These are phyloP conservation scores for Toxotes chatareus DNA, from an alignment of 2,113 vertebrate genomes.

Conservation along the genomic window DNA sequence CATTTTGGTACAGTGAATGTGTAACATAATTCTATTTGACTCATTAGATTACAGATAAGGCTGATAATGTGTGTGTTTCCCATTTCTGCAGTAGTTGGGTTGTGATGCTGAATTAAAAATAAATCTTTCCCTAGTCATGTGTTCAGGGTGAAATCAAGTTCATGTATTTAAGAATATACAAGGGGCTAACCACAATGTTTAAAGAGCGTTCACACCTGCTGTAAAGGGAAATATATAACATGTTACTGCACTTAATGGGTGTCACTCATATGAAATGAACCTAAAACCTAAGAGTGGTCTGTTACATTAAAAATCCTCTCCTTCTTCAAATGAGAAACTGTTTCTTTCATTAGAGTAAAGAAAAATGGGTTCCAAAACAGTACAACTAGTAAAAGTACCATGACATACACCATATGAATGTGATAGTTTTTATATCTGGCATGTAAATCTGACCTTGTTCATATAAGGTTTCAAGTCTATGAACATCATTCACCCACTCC, in stretches of 20 bases:
- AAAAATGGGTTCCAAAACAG: background rate
- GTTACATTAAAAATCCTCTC: background rate
- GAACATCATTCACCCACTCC: constrained; percentile 8
- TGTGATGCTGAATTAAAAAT: constrained; percentile 39
- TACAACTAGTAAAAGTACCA: background rate
- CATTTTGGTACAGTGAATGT: constrained; percentile 27
- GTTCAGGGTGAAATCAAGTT: constrained; percentile 72
- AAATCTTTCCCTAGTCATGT: constrained; percentile 2
- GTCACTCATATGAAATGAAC: background rate
- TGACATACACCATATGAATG: background rate
- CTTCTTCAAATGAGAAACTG: background rate
- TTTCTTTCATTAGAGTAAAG: background rate
- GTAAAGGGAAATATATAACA: background rate
- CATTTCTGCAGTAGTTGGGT: constrained; percentile 30
- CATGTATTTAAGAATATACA: constrained; percentile 10
- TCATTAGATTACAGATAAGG: constrained; percentile 60
- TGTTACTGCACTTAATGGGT: background rate
- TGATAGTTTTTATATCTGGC: background rate
- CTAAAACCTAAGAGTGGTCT: background rate
- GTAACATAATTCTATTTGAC: constrained; percentile 58
- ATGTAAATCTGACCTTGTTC: constrained; percentile 21
- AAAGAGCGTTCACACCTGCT: background rate
- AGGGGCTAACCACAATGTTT: background rate
- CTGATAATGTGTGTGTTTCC: constrained; percentile 28
- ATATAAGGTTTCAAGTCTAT: background rate